phyloP scores from a whole-genome alignment of 2,797 vertebrate genomes.

The Hippoglossus hippoglossus region DNA sequence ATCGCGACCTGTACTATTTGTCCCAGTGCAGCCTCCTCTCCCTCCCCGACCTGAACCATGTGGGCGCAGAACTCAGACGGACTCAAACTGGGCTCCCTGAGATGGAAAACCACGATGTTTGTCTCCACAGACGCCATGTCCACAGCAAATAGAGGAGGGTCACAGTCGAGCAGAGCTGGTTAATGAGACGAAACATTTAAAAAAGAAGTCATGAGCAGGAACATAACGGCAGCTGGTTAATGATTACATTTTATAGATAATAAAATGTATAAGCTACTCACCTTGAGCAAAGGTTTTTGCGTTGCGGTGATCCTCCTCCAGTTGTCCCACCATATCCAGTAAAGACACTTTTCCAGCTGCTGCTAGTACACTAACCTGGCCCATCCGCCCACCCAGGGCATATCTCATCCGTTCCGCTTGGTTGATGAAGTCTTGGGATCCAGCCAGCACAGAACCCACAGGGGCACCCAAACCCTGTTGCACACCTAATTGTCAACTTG shows the following conservation, averaged over 20 bases:
- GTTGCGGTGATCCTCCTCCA: conserved; percentile 86
- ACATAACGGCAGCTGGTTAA: not conserved
- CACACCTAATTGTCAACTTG: not conserved
- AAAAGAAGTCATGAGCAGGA: not conserved
- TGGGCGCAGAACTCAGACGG: conserved; percentile 79
- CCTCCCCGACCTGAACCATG: conserved; percentile 76
- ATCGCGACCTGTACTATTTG: conserved; percentile 81
- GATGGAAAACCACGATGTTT: conserved; percentile 84
- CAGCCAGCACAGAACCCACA: conserved; percentile 82
- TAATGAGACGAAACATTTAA: not conserved
- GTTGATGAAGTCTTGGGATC: conserved; percentile 79
- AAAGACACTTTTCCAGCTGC: conserved; percentile 86
- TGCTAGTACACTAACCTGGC: conserved; percentile 86
- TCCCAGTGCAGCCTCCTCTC: conserved; percentile 76
- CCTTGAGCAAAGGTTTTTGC: conserved; percentile 86
- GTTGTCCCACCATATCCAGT: conserved; percentile 64
- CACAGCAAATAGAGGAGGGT: conserved; percentile 75
- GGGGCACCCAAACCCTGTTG: conserved; percentile 88
- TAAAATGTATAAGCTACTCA: conserved; percentile 46
- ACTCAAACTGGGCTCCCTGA: conserved; percentile 52
- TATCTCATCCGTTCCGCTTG: conserved; percentile 82
- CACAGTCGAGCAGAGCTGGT: conserved; percentile 79
- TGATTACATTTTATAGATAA: not conserved
- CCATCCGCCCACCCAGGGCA: conserved; percentile 87
- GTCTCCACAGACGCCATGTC: conserved; percentile 82